These are phyloP conservation scores for Cephalotes varians DNA, from an alignment of 2,888 invertebrate genomes.

Conservation along the genomic window DNA sequence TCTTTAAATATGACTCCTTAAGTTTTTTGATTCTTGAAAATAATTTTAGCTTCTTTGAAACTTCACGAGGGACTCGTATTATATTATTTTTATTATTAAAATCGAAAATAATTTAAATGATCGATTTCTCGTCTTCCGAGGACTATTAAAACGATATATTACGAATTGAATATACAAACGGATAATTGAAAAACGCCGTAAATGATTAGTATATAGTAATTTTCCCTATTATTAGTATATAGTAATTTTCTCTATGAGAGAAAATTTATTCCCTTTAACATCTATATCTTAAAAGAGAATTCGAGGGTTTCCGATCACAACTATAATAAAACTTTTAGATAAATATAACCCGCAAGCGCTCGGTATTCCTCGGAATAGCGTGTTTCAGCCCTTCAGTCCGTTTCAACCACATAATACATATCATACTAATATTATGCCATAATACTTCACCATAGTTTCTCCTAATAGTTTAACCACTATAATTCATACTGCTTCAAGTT, in stretches of 20 bases:
- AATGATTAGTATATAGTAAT: neutral
- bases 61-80: neutral
- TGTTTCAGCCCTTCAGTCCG: conserved; percentile 19
- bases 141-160: neutral
- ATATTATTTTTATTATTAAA: neutral
- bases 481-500: conserved; percentile 17
- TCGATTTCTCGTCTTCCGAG: neutral
- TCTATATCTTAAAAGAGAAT: neutral
- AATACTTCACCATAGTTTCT: conserved; percentile 15
- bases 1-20: neutral
- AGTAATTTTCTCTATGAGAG: neutral
- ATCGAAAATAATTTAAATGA: neutral
- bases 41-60: neutral
- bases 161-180: neutral
- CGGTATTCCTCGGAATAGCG: neutral
- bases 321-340: conserved; percentile 25
- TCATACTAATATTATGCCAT: conserved; percentile 25
- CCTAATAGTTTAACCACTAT: conserved; percentile 26
- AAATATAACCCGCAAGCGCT: conserved; percentile 10
- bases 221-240: neutral
- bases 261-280: neutral
- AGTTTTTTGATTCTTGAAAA: neutral
- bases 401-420: conserved; percentile 2
- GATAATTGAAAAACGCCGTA: neutral
- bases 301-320: conserved; percentile 2